Base-by-base conservation (phyloP, 2,888 invertebrate genomes). In the Phania funesta region DNA sequence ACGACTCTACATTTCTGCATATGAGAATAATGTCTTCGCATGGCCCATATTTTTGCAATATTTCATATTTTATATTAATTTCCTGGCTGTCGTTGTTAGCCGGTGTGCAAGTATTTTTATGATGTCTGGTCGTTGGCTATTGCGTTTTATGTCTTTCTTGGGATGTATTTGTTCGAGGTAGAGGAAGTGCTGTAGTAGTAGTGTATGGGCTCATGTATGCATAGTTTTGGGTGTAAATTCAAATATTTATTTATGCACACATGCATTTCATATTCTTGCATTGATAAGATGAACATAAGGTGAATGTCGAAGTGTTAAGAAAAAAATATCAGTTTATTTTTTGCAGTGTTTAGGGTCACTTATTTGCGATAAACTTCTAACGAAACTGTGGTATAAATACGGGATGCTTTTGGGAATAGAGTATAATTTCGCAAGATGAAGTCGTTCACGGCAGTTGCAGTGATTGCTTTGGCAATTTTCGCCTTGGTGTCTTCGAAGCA, bases 391-490 rank as follows among this genome's bases (percentile, higher is more conserved):
- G 84, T 87, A 87, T 87, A 87, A 86, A 87, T 85, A 84, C 74
- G 76, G 18, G 75, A 60, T 20, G 52, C 46, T 9, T 20, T 18
- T 67, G 16, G 16, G 52, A 76, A 60, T 74, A 71, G 41, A 80
- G 77, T 80, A 87, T 87, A 86, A 87, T 85, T 88, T 87, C 86
- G 83, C 83, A 87, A 86, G 76, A 90, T 90, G 90, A 90, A 88
- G 87, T 89, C 89, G 86, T 88, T 87, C 84, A 86, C 87, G 83
- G 87, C 86, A 85, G 86, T 90, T 83, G 87, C 87, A 80, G 83
- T 88, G 16, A 73, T 88, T 52, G 86, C 86, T 68, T 78, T 89
- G 81, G 85, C 88, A 60, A 83, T 89, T 65, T 83, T 87, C 76
- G 87, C 86, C 44, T 79, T 86, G 9, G 84, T 85, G 78, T 86